phyloP scores from a whole-genome alignment of 2,797 vertebrate genomes.

The Babyrousa celebensis region DNA sequence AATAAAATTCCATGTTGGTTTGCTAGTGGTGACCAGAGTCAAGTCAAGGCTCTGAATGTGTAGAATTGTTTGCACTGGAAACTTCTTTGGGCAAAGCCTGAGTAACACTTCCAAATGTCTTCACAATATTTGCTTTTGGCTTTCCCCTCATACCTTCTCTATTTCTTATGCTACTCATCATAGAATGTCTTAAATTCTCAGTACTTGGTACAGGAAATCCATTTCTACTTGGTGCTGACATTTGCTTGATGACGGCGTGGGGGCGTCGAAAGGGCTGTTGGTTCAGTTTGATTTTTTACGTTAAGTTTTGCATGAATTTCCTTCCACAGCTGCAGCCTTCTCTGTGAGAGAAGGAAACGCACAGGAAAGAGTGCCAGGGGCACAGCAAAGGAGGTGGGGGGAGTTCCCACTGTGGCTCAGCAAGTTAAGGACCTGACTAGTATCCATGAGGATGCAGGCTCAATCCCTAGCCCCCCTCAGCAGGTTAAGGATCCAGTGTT shows the following conservation, averaged over 20 bases:
- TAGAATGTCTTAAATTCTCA: background rate
- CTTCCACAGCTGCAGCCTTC: conserved; percentile 26
- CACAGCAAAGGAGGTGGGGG: background rate
- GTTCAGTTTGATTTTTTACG: background rate
- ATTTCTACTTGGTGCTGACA: accelerated
- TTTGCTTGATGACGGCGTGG: conserved; percentile 8
- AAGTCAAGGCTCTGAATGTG: background rate
- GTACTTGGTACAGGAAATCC: background rate
- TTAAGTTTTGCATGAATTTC: conserved; percentile 79
- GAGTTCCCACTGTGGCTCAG: too few species aligned
- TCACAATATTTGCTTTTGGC: too few species aligned
- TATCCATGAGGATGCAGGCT: too few species aligned
- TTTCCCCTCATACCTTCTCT: background rate
- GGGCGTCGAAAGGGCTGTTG: background rate
- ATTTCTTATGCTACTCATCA: background rate
- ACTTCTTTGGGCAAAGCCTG: background rate
- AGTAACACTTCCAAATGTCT: background rate
- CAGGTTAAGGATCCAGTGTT: too few species aligned
- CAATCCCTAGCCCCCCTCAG: too few species aligned
- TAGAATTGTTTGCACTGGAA: background rate
- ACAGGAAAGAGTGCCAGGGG: background rate
- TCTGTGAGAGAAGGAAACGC: background rate
- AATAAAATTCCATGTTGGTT: background rate
- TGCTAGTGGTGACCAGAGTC: background rate
- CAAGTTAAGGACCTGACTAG: too few species aligned